These are phyloP conservation scores for Dipodomys merriami DNA, from an alignment of 2,113 vertebrate species.

Conservation along the genomic window DNA sequence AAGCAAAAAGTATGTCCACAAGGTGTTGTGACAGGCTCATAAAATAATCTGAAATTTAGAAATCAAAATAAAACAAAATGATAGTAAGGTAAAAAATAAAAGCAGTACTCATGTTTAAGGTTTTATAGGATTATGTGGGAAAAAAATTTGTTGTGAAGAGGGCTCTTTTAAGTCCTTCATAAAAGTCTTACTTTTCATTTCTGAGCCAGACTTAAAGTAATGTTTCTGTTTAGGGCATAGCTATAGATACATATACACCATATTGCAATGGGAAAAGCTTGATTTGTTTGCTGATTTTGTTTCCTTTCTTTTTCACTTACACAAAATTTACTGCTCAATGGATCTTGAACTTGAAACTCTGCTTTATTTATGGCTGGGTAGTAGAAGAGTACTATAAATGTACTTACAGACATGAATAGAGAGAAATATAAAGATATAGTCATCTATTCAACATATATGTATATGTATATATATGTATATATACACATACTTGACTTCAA, in stretches of 20 bases:
- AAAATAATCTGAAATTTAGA: slow-evolving; percentile 90
- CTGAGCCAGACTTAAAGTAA: slow-evolving; percentile 52
- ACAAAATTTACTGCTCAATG: slow-evolving; percentile 22
- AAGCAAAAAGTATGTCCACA: slow-evolving; percentile 97
- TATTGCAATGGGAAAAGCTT: slow-evolving; percentile 5
- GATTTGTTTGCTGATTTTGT: slow-evolving; percentile 34
- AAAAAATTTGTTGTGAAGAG: background rate
- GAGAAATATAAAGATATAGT: background rate
- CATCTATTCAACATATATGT: background rate
- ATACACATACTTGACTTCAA: background rate
- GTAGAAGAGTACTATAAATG: slow-evolving; percentile 16
- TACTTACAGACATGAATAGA: background rate
- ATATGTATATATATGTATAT: background rate
- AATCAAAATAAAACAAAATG: slow-evolving; percentile 72
- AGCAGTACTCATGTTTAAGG: slow-evolving; percentile 37
- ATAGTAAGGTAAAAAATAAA: slow-evolving; percentile 49
- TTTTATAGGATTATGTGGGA: slow-evolving; percentile 17
- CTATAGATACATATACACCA: background rate
- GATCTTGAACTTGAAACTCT: slow-evolving; percentile 40
- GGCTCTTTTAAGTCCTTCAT: slow-evolving; percentile 13
- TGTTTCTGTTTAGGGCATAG: background rate
- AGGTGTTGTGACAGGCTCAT: slow-evolving; percentile 94
- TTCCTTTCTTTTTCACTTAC: slow-evolving; percentile 47
- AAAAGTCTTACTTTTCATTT: slow-evolving; percentile 49
- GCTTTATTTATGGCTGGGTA: slow-evolving; percentile 26